A percentile compares a stretch with the other conserved stretches of the same genome.
phyloP scores from a whole-genome alignment of 2,888 invertebrate genomes.

The Priocnemis perturbator region DNA sequence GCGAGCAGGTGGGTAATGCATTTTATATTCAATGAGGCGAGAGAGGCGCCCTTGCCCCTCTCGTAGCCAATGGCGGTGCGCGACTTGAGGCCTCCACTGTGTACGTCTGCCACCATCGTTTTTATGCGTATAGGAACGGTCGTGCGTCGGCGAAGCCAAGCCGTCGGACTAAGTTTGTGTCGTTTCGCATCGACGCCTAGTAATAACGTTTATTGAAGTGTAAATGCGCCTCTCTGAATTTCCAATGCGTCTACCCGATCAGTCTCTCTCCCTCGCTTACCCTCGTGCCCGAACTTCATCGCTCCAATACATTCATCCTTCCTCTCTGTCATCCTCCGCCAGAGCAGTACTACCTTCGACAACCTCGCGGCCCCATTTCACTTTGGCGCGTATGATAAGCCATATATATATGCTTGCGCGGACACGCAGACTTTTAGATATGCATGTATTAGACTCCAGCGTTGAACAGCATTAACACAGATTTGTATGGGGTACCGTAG shows the following conservation, averaged over 20 bases:
- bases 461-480: no score
- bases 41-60: slow-evolving; percentile 14
- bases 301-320: slow-evolving; percentile 3
- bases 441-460: no score
- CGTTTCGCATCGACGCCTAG: slow-evolving; percentile 62
- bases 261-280: slow-evolving; percentile 12
- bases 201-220: slow-evolving; percentile 67
- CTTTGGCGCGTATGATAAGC: background rate
- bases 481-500: no score
- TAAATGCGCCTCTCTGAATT: slow-evolving; percentile 60
- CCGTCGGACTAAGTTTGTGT: slow-evolving; percentile 48
- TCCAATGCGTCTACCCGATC: slow-evolving; percentile 48
- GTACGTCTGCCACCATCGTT: no score
- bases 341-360: slow-evolving; percentile 32
- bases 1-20: slow-evolving; percentile 43
- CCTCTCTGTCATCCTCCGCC: slow-evolving; percentile 25
- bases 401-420: background rate
- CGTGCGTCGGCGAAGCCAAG: no score
- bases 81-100: no score
- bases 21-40: slow-evolving; percentile 45
- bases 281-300: background rate
- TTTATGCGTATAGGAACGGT: no score
- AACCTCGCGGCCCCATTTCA: slow-evolving; percentile 8
- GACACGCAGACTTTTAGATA: no score
- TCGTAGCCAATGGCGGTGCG: slow-evolving; percentile 8